Conservation (phyloP, 2,113 vertebrate genomes). For the Daubentonia madagascariensis region DNA sequence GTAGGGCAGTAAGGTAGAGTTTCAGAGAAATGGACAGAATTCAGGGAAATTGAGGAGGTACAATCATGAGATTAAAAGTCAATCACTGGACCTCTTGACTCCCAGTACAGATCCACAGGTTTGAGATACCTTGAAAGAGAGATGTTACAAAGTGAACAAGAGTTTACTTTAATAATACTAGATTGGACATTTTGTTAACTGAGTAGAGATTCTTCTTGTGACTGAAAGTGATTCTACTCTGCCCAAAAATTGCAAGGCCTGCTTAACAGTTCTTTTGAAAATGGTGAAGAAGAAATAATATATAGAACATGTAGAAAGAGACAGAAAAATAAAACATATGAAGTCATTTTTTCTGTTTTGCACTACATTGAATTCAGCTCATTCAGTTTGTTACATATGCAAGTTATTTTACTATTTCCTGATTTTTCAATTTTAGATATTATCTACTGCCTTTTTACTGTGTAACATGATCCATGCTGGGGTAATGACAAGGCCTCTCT, state of each 20-base stretch:
- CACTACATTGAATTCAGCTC: neutral
- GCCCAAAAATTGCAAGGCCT: neutral
- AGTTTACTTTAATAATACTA: neutral
- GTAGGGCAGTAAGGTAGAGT: fast-evolving
- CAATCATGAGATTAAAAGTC: neutral
- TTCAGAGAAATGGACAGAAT: neutral
- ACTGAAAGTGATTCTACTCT: neutral
- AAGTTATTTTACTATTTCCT: neutral
- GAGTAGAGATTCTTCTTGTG: neutral
- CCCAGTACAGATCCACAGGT: neutral
- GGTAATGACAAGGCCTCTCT: neutral
- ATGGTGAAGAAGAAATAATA: neutral
- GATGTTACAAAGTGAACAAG: neutral
- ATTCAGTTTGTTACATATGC: neutral
- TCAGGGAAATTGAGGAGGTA: neutral
- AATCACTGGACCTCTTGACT: neutral
- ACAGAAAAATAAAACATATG: neutral
- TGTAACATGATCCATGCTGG: neutral
- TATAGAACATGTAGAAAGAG: neutral
- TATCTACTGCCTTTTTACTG: neutral
- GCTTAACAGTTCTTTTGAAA: neutral
- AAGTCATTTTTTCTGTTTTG: neutral
- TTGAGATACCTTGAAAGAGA: neutral
- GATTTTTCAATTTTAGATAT: neutral
- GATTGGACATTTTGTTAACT: neutral